phyloP scores from a whole-genome alignment of 2,113 vertebrate genomes.

The Murina feae region DNA sequence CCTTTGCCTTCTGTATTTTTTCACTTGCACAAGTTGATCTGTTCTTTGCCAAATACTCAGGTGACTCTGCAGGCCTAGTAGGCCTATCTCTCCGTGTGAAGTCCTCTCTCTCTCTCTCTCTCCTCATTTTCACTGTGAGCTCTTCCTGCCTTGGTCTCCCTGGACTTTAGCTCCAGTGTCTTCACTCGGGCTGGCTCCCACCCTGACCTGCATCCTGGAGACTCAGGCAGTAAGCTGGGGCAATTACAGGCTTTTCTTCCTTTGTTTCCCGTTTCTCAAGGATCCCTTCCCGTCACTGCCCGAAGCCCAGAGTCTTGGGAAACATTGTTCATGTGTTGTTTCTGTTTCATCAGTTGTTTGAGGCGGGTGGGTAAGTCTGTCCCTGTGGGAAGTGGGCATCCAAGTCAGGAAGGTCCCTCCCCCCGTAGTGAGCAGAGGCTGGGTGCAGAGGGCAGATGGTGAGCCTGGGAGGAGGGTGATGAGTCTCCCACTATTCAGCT shows the following conservation, averaged over 20 bases:
- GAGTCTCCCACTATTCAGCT: too few species aligned
- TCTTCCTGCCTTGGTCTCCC: too few species aligned
- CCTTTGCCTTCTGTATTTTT: neutral
- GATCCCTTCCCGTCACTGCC: neutral
- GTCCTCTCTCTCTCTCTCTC: too few species aligned
- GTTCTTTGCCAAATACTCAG: neutral
- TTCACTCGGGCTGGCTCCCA: neutral
- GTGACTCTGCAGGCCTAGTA: accelerated
- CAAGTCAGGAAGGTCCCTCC: too few species aligned
- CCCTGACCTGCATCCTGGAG: neutral
- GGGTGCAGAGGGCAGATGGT: neutral
- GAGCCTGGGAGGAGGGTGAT: neutral
- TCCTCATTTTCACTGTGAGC: neutral
- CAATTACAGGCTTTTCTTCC: neutral
- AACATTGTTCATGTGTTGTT: neutral
- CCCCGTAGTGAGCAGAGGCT: neutral
- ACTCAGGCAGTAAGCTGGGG: too few species aligned
- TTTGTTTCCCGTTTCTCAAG: neutral
- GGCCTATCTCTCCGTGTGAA: neutral
- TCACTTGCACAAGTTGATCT: neutral
- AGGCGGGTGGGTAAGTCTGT: neutral
- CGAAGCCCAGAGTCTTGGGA: neutral
- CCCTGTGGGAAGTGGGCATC: neutral
- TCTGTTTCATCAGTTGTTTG: neutral
- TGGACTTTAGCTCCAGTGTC: neutral